phyloP scores from a whole-genome alignment of 1,140 invertebrate species.

The Diprion similis region DNA sequence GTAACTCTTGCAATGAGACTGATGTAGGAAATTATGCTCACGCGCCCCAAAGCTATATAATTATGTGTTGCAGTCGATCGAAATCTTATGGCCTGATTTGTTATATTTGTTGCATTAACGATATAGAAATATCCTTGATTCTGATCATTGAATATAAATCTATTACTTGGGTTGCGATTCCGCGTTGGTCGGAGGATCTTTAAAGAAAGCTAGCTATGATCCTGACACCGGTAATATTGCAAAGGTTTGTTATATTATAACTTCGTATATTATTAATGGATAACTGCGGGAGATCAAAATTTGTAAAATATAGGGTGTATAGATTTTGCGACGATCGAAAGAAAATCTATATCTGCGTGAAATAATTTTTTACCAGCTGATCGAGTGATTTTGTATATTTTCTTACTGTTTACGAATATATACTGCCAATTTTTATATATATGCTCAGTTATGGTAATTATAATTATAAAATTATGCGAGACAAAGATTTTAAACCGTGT shows the following conservation, averaged over 20 bases:
- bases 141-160: too few species aligned
- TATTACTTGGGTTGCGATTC: too few species aligned
- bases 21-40: not conserved
- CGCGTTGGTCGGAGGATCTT: too few species aligned
- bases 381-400: slow-evolving; percentile 14
- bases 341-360: too few species aligned
- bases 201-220: too few species aligned
- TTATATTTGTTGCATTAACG: too few species aligned
- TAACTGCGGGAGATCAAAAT: slow-evolving; percentile 10
- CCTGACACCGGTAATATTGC: slow-evolving; percentile 2
- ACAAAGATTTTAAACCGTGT: not conserved
- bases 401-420: slow-evolving; percentile 1
- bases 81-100: too few species aligned
- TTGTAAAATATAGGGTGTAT: slow-evolving; percentile 10
- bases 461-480: not conserved
- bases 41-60: too few species aligned
- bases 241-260: slow-evolving; percentile 26
- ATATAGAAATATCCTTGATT: too few species aligned
- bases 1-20: slow-evolving; percentile 1
- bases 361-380: not conserved
- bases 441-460: slow-evolving; percentile 4
- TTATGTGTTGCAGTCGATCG: too few species aligned
- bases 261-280: slow-evolving; percentile 34
- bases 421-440: slow-evolving; percentile 7
- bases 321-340: not conserved